phyloP scores from a whole-genome alignment of 2,113 vertebrate genomes.

The Ochotona princeps region DNA sequence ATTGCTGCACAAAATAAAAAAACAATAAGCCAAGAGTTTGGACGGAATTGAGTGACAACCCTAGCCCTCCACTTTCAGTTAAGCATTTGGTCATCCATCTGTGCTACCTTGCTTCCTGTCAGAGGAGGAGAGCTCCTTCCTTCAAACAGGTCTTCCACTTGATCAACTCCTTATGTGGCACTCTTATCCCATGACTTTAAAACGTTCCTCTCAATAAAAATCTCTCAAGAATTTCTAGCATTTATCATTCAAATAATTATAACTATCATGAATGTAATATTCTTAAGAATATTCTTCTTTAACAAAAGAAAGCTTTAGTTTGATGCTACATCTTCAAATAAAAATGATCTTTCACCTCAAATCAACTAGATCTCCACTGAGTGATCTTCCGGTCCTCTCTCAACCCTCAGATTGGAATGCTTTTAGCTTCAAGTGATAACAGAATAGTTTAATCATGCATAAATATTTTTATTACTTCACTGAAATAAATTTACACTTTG shows the following conservation, averaged over 20 bases:
- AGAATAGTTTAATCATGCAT: not conserved
- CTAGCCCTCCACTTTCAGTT: not conserved
- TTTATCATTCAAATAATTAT: not conserved
- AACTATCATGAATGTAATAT: not conserved
- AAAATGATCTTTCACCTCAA: not conserved
- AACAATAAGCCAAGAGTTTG: not conserved
- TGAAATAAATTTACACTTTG: not conserved
- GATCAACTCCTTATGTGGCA: not conserved
- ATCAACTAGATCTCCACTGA: not conserved
- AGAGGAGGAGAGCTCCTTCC: not conserved
- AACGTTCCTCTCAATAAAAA: not conserved
- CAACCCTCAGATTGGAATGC: not conserved
- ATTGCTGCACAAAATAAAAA: not conserved
- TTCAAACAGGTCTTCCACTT: not conserved
- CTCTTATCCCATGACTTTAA: not conserved
- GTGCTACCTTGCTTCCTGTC: not conserved
- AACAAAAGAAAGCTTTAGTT: not conserved
- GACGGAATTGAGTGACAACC: not conserved
- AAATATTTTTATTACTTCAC: not conserved
- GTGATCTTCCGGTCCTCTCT: not conserved
- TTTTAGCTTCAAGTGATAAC: not conserved
- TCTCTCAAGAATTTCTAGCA: not conserved
- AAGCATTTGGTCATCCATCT: not conserved
- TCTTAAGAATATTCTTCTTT: not conserved
- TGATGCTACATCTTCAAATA: not conserved